phyloP scores from a whole-genome alignment of 2,113 vertebrate species.

The Marcusenius ussheri region DNA sequence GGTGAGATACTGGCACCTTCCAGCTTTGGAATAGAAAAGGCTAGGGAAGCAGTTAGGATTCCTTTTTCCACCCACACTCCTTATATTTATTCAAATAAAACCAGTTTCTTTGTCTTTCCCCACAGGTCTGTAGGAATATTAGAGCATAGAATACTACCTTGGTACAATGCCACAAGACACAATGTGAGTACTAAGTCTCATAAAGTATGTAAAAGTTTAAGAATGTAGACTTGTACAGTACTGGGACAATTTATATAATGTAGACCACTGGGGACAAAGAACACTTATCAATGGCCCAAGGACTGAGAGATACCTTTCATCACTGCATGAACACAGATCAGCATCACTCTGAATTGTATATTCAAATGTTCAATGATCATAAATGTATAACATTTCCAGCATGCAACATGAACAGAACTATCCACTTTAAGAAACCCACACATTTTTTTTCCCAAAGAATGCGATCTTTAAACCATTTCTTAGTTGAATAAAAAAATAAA shows the following conservation, averaged over 20 bases:
- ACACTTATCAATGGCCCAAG: neutral
- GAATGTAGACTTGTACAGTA: neutral
- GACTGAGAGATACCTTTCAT: neutral
- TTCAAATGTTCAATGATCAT: constrained; percentile 2
- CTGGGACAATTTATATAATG: neutral
- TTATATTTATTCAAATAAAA: neutral
- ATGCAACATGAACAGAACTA: neutral
- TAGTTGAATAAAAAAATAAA: neutral
- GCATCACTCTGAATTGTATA: neutral
- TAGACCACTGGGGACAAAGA: neutral
- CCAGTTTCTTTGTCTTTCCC: neutral
- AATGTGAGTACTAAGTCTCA: neutral
- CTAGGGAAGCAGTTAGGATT: neutral
- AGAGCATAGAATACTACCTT: neutral
- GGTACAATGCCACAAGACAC: neutral
- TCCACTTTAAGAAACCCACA: neutral
- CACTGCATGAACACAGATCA: neutral
- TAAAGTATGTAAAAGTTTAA: neutral
- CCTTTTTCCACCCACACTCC: neutral
- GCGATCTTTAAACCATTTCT: neutral
- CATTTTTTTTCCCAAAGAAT: neutral
- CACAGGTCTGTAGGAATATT: neutral
- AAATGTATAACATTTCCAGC: neutral
- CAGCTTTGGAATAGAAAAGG: neutral
- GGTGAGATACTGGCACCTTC: neutral